Evolutionary conservation across 1,140 invertebrate genomes (phyloP), one percentile per base, ranked within the genome.

Genomic region (Zaprionus nigranus): DNA sequence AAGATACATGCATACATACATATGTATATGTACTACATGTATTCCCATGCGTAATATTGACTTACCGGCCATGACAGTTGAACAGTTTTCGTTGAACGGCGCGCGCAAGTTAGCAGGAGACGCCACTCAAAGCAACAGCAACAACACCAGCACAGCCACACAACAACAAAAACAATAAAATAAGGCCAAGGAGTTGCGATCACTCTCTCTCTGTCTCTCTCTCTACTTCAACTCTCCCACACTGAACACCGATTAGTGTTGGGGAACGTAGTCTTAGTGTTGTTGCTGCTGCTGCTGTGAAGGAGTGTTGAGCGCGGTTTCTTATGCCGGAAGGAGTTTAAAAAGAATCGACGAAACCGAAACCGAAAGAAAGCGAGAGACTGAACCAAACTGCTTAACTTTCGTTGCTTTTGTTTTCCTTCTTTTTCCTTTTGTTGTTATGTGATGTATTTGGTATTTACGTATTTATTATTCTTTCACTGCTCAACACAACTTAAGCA

Each of bases 51-150:
- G 72, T 66, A 67, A 64, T 22, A 73, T 62, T 62, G 74, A 93
- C 92, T 93, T 92, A 93, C 92, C 92, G 92, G 92, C 92, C 92
- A 93, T 93, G 92, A 92, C 92, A 93, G 88, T 91, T 92, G 88
- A 92, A 90, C 90, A 87, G 90, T 90, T 91, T 92, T 91, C 87
- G 85, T 79, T 80, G 79, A 90, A 79, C 65, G 61, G 65, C 76
- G 71, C 78, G 77, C 72, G 76, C 78, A 71, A 75, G 68, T 65
- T 72, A 76, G 13, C 68, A 72, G 69, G 57, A 71, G 68, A 61
- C 68, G 64, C 36, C 54, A 63, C 67, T 71, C 43, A 56, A 51
- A 75, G 36, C 68, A 77, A 65, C 57, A 83, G 43, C 81, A 76
- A 81, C 81, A 75, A 57, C 80, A 82, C 65, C 64, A 66, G 61